These are phyloP conservation scores for Aphelinus certus DNA, from an alignment of 1,140 invertebrate genomes.

Conservation along the genomic window DNA sequence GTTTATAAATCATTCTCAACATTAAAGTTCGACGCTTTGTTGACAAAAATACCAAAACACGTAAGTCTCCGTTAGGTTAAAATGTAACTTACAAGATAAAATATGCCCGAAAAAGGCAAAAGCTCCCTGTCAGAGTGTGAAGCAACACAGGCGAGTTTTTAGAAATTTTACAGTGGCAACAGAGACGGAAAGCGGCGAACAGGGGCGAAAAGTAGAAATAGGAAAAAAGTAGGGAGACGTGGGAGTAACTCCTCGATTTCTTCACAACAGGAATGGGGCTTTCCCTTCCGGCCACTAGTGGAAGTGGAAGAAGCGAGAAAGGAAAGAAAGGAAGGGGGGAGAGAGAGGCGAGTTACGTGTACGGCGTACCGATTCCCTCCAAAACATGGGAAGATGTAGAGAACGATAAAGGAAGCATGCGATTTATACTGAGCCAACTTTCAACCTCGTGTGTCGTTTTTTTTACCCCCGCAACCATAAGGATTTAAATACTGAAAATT, in stretches of 20 bases:
- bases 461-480: background rate
- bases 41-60: too few relatives aligned
- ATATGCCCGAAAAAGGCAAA: too few relatives aligned
- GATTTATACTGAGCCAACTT: background rate
- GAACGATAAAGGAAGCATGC: background rate
- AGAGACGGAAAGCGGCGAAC: background rate
- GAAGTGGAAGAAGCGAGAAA: background rate
- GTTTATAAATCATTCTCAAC: too few relatives aligned
- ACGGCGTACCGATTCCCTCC: background rate
- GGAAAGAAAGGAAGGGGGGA: background rate
- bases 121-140: too few relatives aligned
- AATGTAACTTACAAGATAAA: too few relatives aligned
- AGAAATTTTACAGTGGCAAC: too few relatives aligned
- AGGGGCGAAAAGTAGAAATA: background rate
- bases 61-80: too few relatives aligned
- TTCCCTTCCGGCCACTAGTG: background rate
- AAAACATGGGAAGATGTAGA: background rate
- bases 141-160: too few relatives aligned
- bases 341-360: background rate
- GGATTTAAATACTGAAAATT: conserved; percentile 9
- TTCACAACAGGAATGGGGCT: background rate
- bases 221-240: background rate
- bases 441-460: background rate
- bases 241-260: conserved; percentile 20
- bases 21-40: too few relatives aligned